Conservation (phyloP, 2,888 invertebrate species). For the Cyaniris semiargus region DNA sequence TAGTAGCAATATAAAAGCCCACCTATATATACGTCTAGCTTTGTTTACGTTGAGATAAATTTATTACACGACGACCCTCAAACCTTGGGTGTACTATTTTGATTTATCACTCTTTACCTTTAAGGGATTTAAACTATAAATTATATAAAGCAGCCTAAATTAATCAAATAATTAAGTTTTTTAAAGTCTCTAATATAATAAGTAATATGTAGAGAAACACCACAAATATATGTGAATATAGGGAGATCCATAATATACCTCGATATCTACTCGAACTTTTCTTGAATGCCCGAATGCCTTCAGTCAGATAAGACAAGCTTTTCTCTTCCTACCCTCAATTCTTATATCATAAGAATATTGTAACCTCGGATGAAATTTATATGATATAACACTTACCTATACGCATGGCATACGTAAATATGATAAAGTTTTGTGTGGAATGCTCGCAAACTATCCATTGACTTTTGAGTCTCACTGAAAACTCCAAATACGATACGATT, state of each 20-base stretch:
- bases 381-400: not conserved
- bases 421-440: not conserved
- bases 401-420: not conserved
- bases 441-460: not conserved
- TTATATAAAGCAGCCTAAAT: too few relatives aligned
- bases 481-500: too few relatives aligned
- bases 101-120: too few relatives aligned
- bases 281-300: not conserved
- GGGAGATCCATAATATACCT: not conserved
- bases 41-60: too few relatives aligned
- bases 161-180: too few relatives aligned
- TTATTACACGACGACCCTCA: too few relatives aligned
- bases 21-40: too few relatives aligned
- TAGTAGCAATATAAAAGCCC: too few relatives aligned
- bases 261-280: not conserved
- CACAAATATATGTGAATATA: not conserved
- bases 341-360: not conserved
- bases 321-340: not conserved
- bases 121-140: too few relatives aligned
- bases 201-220: not conserved
- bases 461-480: too few relatives aligned
- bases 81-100: too few relatives aligned
- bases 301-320: not conserved
- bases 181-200: too few relatives aligned
- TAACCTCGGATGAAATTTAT: not conserved